These are phyloP conservation scores for Clupea harengus DNA, from an alignment of 2,113 vertebrate species.

Conservation along the genomic window DNA sequence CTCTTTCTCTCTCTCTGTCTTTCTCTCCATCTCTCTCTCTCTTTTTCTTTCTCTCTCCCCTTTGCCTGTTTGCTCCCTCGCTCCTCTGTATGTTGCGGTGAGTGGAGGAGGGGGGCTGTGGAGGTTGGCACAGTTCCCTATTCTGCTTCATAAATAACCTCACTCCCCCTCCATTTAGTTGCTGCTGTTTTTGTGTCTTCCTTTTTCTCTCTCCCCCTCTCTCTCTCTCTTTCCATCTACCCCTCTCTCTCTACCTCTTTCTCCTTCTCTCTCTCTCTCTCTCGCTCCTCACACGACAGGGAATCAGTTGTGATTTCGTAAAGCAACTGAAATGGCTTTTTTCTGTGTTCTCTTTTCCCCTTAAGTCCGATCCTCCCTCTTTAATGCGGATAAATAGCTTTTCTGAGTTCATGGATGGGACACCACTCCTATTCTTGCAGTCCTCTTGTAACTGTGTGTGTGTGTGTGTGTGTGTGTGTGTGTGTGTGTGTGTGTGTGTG, in stretches of 20 bases:
- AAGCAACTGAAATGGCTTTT: not conserved
- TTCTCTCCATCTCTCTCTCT: not conserved
- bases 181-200: not conserved
- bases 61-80: not conserved
- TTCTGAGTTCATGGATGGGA: not conserved
- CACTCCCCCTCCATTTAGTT: not conserved
- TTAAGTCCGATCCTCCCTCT: not conserved
- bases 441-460: not conserved
- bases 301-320: too few relatives aligned
- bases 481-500: not conserved
- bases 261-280: not conserved
- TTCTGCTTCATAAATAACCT: conserved; percentile 38
- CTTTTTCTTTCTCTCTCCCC: not conserved
- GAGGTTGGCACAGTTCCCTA: conserved; percentile 33
- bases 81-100: not conserved
- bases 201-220: not conserved
- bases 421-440: not conserved
- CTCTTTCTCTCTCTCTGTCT: conserved; percentile 8
- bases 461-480: not conserved
- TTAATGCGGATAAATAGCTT: not conserved
- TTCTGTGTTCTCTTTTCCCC: not conserved
- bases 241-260: not conserved
- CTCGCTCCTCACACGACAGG: not conserved
- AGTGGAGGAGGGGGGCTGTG: not conserved
- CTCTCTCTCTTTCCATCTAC: not conserved